Conservation (phyloP, 30 jellyfish, hydroid and myxozoan species). For the Haliclystus octoradiatus region DNA sequence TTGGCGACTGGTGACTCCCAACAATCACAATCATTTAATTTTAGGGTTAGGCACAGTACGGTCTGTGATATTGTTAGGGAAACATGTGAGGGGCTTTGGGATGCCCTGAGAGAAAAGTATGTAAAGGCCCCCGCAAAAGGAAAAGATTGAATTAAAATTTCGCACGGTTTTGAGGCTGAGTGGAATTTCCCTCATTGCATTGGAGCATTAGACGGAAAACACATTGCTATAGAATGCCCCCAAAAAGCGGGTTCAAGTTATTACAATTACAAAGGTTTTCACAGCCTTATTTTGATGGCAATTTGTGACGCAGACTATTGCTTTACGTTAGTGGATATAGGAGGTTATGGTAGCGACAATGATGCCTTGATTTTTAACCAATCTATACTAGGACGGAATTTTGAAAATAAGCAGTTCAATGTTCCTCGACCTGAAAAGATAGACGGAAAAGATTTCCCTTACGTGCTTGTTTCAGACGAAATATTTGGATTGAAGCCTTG, state of each 20-base stretch:
- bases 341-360: slow-evolving; percentile 27
- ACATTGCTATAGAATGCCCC: slow-evolving; percentile 10
- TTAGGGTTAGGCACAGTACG: slow-evolving; percentile 37
- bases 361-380: slow-evolving; percentile 6
- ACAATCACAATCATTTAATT: slow-evolving; percentile 20
- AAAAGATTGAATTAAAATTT: slow-evolving; percentile 16
- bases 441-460: slow-evolving; percentile 2
- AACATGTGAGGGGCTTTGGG: slow-evolving; percentile 36
- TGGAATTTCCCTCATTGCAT: slow-evolving; percentile 23
- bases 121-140: slow-evolving; percentile 4
- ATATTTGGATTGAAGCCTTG: slow-evolving; percentile 13
- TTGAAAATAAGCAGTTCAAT: too few relatives aligned
- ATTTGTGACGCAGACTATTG: slow-evolving; percentile 38
- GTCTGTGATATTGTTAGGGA: slow-evolving; percentile 25
- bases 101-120: slow-evolving; percentile 5
- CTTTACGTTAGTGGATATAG: slow-evolving; percentile 19
- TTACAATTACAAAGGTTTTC: slow-evolving; percentile 17
- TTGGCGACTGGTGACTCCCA: slow-evolving; percentile 47
- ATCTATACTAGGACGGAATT: slow-evolving; percentile 11
- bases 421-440: not conserved
- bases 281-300: slow-evolving; percentile 27
- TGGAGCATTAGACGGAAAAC: slow-evolving; percentile 40
- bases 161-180: slow-evolving; percentile 7
- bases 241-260: slow-evolving; percentile 20
- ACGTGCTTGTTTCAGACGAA: slow-evolving; percentile 28